Evolutionary conservation across 2,113 vertebrate species (phyloP), one percentile per base, ranked within the genome.

Genomic region (Caranx ignobilis): DNA sequence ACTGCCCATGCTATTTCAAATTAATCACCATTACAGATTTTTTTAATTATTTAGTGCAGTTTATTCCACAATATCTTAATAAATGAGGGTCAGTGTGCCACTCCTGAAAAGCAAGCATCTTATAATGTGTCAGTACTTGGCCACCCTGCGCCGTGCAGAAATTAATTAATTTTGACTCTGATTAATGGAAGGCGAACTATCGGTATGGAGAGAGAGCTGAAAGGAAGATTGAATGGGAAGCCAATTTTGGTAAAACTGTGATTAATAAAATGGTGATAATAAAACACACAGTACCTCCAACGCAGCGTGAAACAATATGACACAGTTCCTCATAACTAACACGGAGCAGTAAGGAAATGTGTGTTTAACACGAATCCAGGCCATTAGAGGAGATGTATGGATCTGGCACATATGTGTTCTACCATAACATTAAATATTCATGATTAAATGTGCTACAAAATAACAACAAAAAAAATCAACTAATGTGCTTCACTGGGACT

Each of bases 101-200:
- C 21, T 69, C 16, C 41, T 61, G 32, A 31, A 61, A 45, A 56
- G 56, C 21, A 54, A 71, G 11, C 47, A 63, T 72, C 43, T 69
- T 60, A 34, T 63, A 80, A 80, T 59, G 67, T 75, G 56, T 79
- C 62, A 77, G 73, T 60, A 82, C 45, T 63, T 73, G 39, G 47
- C 32, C 43, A 54, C 21, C 11, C 32, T 41, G 61, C 50, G 37
- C 52, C 6, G 0, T 39, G 21, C n/a, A 39, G 26, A 31, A 67
- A 69, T 71, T 62, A 60, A 69, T 61, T 57, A 55, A 37, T 71
- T 79, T 59, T 18, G 31, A 71, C 73, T 69, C 16, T 64, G 77
- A 81, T 55, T 34, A 65, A 77, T 43, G 60, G n/a, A 60, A 59
- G 35, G 69, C 19, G 34, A 74, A 43, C 39, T 16, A 50, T 43